phyloP scores from a whole-genome alignment of 1,140 invertebrate genomes.

The Magallana gigas region DNA sequence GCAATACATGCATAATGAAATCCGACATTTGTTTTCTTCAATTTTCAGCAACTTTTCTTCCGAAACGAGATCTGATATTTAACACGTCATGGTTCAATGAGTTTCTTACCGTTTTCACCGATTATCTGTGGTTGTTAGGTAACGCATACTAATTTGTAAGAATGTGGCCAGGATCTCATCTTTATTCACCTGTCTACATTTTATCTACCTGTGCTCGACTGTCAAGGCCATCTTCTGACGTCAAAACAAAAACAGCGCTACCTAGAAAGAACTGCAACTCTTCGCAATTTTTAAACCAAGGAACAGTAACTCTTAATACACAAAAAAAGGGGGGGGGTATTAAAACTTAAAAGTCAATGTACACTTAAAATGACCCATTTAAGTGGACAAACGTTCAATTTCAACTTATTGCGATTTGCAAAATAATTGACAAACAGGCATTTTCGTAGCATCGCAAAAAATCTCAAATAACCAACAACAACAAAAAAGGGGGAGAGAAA shows the following conservation, averaged over 20 bases:
- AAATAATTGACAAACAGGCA: too few species aligned
- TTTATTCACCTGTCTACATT: constrained; percentile 34
- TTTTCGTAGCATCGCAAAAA: too few species aligned
- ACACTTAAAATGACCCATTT: neutral
- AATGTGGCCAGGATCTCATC: neutral
- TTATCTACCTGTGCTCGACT: constrained; percentile 7
- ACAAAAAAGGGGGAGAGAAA: too few species aligned
- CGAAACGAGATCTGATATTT: too few species aligned
- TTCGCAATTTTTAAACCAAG: neutral
- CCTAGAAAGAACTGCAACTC: neutral
- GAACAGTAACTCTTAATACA: neutral
- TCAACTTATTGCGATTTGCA: too few species aligned
- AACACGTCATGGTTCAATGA: neutral
- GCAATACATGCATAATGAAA: too few species aligned
- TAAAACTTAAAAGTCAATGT: neutral
- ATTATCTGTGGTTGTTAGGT: constrained; percentile 20
- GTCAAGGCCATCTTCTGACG: constrained; percentile 30
- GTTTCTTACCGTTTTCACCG: neutral
- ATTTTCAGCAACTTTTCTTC: too few species aligned
- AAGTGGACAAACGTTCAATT: too few species aligned
- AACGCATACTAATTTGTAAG: neutral
- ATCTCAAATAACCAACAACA: too few species aligned
- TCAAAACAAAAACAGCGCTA: constrained; percentile 10
- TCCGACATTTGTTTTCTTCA: too few species aligned
- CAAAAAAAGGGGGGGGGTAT: neutral